phyloP scores from a whole-genome alignment of 2,113 vertebrate genomes.

The Parus major region DNA sequence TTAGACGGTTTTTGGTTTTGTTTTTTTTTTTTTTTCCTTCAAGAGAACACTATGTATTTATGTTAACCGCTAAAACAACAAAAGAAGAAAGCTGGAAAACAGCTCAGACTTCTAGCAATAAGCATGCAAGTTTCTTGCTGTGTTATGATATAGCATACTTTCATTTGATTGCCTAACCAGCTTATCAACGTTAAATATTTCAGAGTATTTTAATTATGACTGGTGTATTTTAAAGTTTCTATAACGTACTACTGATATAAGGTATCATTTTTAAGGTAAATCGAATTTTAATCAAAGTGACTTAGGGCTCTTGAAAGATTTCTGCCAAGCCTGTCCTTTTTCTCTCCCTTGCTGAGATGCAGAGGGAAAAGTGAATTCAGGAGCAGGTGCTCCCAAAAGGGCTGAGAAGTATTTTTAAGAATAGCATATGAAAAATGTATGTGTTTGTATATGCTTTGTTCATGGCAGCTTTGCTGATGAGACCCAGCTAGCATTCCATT shows the following conservation, averaged over 20 bases:
- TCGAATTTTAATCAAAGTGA: background rate
- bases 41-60: rapidly evolving
- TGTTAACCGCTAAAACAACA: background rate
- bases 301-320: background rate
- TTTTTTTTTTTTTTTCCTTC: background rate
- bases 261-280: background rate
- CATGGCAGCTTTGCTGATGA: background rate
- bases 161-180: background rate
- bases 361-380: background rate
- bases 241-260: rapidly evolving
- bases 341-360: background rate
- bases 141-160: background rate
- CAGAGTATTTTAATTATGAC: background rate
- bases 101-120: background rate
- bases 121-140: background rate
- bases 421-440: background rate
- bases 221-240: background rate
- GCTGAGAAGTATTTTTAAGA: background rate
- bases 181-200: background rate
- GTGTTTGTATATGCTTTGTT: background rate
- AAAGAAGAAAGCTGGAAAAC: background rate
- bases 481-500: background rate
- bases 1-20: no score
- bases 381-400: conserved; percentile 14
- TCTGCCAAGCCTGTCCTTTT: background rate